These are phyloP conservation scores for Cataglyphis cursor DNA, from an alignment of 2,888 invertebrate species.

Conservation along the genomic window DNA sequence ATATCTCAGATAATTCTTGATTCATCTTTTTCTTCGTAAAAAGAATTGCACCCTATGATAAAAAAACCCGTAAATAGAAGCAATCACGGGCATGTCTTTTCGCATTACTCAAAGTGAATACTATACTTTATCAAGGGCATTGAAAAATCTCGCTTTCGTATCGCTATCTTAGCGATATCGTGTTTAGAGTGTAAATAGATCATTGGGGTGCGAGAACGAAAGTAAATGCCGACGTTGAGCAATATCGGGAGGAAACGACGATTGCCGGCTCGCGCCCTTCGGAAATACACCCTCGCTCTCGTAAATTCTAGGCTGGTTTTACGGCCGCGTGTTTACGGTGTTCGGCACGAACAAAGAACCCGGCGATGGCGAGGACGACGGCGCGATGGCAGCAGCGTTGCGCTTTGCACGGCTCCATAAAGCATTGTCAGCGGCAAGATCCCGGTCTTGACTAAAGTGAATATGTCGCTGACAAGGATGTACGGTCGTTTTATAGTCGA, in stretches of 20 bases:
- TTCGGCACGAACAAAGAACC: conserved; percentile 55
- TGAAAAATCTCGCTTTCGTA: conserved; percentile 25
- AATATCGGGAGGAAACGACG: conserved; percentile 5
- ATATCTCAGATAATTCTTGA: too few relatives aligned
- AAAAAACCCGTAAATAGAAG: not conserved
- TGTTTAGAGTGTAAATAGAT: not conserved
- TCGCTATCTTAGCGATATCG: not conserved
- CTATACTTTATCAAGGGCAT: not conserved
- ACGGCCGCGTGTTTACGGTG: conserved; percentile 53
- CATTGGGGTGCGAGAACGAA: not conserved
- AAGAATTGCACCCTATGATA: not conserved
- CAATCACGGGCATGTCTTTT: not conserved
- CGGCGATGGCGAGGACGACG: conserved; percentile 26
- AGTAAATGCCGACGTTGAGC: not conserved
- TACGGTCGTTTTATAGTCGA: conserved; percentile 67
- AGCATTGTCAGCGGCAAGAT: conserved; percentile 69
- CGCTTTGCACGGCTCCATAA: conserved; percentile 63
- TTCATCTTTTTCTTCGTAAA: not conserved
- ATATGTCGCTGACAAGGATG: conserved; percentile 70
- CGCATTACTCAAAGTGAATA: not conserved
- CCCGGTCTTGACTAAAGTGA: conserved; percentile 57
- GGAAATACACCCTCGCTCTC: conserved; percentile 20
- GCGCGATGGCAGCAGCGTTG: conserved; percentile 13
- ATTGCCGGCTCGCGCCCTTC: conserved; percentile 1
- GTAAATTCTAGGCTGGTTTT: conserved; percentile 54